phyloP scores from a whole-genome alignment of 2,888 invertebrate species.

The Drosophila ustulata region DNA sequence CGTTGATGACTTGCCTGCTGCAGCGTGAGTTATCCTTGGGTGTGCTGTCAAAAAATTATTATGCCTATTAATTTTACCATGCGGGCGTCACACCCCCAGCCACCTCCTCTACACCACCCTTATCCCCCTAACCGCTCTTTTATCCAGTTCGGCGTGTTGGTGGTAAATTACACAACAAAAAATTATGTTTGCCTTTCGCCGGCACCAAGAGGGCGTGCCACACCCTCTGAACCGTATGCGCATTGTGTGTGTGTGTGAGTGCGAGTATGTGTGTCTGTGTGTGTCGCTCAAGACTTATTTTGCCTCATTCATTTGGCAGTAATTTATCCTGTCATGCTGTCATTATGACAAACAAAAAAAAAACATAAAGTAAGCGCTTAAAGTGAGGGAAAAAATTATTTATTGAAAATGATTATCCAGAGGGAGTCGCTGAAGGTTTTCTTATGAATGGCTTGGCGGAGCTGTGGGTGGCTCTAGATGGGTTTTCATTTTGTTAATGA shows the following conservation, averaged over 20 bases:
- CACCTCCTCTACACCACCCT: background rate
- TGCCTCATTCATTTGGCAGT: slow-evolving; percentile 83
- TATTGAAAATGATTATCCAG: slow-evolving; percentile 79
- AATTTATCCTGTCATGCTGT: slow-evolving; percentile 85
- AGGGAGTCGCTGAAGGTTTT: slow-evolving; percentile 38
- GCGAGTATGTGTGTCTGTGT: slow-evolving; percentile 19
- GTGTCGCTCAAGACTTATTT: slow-evolving; percentile 79
- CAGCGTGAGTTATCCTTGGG: slow-evolving; percentile 81
- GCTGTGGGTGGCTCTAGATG: slow-evolving; percentile 10
- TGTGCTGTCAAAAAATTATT: slow-evolving; percentile 84
- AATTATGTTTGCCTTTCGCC: slow-evolving; percentile 79
- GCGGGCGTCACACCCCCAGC: slow-evolving; percentile 58
- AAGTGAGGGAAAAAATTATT: slow-evolving; percentile 66
- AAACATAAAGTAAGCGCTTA: slow-evolving; percentile 56
- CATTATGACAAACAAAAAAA: slow-evolving; percentile 81
- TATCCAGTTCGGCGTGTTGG: slow-evolving; percentile 49
- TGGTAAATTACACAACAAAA: slow-evolving; percentile 80
- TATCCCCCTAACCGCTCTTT: slow-evolving; percentile 5
- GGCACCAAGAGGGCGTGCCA: slow-evolving; percentile 77
- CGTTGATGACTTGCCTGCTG: slow-evolving; percentile 47
- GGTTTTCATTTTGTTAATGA: slow-evolving; percentile 68
- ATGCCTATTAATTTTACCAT: slow-evolving; percentile 84
- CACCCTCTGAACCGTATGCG: background rate
- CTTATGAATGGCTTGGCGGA: slow-evolving; percentile 8
- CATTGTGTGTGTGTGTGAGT: background rate